Base-by-base conservation (phyloP, 1,140 invertebrate species). In the Drosophila novamexicana region DNA sequence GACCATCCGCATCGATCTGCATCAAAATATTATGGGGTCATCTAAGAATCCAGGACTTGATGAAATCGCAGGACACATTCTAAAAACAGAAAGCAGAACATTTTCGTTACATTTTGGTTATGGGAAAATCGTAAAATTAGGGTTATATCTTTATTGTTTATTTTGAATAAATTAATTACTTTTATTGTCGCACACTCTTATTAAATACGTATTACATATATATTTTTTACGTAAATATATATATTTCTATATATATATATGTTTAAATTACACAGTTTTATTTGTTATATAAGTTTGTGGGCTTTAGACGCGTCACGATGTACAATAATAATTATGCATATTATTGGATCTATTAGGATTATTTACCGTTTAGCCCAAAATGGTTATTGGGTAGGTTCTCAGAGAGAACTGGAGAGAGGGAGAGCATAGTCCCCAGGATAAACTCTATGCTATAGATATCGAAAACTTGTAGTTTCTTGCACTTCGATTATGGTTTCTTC, bases 111-210 rank as follows among this genome's bases (percentile, higher is more conserved):
- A 18, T 18, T 18, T 18, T 18, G 18, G 18, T 18, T 29, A 5
- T 29, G 22, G 22, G 22, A 29, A 29, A 29, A 29, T 29, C n/a
- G 6, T 1, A 44, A 4, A 44, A 14, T 44, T 10, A 40, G 8
- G 6, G 18, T 32, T 50, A 50, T 32, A 3, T 34, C 8, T 7
- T 12, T 34, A n/a, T 50, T n/a, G 7, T 52, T 54, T 72, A 65
- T 72, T 69, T 84, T 78, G 86, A 91, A 91, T 91, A 91, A 91
- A 91, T 91, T 79, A 90, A 77, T 89, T 89, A 83, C 7, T 63
- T 88, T 91, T 91, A 91, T 91, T 91, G 90, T 91, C 90, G 88
- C 86, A 88, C 90, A 91, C 90, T 88, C 86, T 90, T 90, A 86
- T 75, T 85, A 79, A 70, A 52, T 79, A 75, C 50, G 44, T 57